Evolutionary conservation across 2,888 invertebrate genomes (phyloP).

Genomic region (Apodemia zela): DNA sequence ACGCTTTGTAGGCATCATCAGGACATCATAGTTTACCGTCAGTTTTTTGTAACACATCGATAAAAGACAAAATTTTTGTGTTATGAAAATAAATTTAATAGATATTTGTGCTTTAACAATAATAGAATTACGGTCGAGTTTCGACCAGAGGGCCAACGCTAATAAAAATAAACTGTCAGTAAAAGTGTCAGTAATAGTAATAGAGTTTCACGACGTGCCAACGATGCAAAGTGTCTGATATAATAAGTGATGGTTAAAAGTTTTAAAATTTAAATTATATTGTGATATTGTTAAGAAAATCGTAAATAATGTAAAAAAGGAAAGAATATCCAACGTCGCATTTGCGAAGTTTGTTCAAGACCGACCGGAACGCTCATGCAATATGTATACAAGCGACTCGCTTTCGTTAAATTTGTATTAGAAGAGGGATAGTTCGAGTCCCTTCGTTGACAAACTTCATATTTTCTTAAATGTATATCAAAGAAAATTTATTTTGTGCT

Average conservation of each 20-base stretch:
- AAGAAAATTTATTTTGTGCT: constrained; percentile 23
- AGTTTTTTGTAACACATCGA: not conserved
- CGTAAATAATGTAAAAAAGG: constrained; percentile 15
- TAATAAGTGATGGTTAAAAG: not conserved
- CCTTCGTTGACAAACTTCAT: constrained; percentile 37
- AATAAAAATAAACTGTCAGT: not conserved
- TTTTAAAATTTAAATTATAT: constrained; percentile 1
- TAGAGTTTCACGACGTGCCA: not conserved
- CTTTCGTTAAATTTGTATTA: constrained; percentile 50
- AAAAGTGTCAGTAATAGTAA: not conserved
- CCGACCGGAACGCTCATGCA: constrained; percentile 56
- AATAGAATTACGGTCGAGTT: too few species aligned
- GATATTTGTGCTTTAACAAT: too few species aligned
- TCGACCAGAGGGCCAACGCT: too few species aligned
- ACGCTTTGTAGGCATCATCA: not conserved
- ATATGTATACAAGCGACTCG: constrained; percentile 57
- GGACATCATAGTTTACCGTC: not conserved
- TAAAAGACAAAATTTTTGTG: not conserved
- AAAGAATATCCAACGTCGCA: constrained; percentile 12
- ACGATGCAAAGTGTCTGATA: not conserved
- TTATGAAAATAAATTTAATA: too few species aligned
- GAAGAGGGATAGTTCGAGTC: constrained; percentile 45
- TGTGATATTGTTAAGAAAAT: constrained; percentile 1
- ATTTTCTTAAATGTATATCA: constrained; percentile 37
- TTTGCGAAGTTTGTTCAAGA: constrained; percentile 34